A percentile compares a stretch with the other conserved stretches of the same genome.
Conservation (phyloP, 2,113 vertebrate genomes). For the Genyomyrus donnyi region DNA sequence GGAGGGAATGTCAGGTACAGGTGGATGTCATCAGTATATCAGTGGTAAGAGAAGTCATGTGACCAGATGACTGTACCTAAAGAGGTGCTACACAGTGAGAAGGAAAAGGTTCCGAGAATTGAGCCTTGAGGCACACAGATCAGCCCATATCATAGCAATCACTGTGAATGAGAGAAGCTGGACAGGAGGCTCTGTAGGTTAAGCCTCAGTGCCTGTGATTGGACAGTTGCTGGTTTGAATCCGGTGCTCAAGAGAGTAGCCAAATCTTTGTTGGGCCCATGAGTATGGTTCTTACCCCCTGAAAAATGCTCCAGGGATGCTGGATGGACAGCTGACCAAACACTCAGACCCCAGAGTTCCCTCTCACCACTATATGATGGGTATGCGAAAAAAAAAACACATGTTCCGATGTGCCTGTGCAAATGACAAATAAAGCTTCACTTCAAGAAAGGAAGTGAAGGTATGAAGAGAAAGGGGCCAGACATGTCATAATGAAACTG, state of each 20-base stretch:
- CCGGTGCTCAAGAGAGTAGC: neutral
- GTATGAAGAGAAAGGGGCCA: neutral
- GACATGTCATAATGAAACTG: neutral
- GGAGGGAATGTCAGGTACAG: neutral
- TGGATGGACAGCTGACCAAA: neutral
- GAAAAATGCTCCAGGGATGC: neutral
- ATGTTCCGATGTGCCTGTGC: neutral
- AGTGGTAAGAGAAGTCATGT: neutral
- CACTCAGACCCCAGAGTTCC: neutral
- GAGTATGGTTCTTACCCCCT: neutral
- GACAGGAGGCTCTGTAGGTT: neutral
- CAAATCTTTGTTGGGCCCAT: neutral
- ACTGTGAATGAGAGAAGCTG: neutral
- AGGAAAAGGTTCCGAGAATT: neutral
- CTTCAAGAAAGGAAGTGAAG: neutral
- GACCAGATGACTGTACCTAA: neutral
- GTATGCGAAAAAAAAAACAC: neutral
- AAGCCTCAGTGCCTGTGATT: neutral
- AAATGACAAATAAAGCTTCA: neutral
- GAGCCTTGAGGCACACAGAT: neutral
- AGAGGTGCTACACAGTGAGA: neutral
- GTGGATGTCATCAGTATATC: neutral
- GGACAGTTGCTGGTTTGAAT: neutral
- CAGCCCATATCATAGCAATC: neutral
- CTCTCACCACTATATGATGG: neutral